Evolutionary conservation across 1,140 invertebrate genomes (phyloP).

Genomic region (Rhysida immarginata): DNA sequence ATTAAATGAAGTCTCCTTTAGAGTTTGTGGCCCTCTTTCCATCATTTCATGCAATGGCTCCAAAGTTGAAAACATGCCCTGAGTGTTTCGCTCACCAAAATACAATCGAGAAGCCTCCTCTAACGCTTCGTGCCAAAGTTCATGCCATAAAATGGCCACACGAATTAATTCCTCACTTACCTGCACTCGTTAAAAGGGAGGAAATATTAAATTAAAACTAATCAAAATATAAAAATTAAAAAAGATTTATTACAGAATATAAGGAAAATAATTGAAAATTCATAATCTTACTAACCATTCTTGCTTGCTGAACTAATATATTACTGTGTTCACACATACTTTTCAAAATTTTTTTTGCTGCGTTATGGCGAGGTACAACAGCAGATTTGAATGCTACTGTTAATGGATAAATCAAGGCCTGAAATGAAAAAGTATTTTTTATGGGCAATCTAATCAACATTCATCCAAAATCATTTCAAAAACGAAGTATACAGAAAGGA

Average conservation of each 20-base stretch:
- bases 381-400: constrained; percentile 95
- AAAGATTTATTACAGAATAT: too few relatives aligned
- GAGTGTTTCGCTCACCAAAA: constrained; percentile 86
- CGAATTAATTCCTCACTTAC: constrained; percentile 93
- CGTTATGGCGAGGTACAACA: constrained; percentile 59
- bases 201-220: too few relatives aligned
- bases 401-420: constrained; percentile 91
- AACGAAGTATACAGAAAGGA: too few relatives aligned
- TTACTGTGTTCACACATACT: constrained; percentile 89
- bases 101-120: constrained; percentile 94
- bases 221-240: too few relatives aligned
- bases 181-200: too few relatives aligned
- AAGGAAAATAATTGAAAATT: too few relatives aligned
- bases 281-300: constrained; percentile 43
- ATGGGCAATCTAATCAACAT: too few relatives aligned
- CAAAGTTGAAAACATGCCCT: constrained; percentile 88
- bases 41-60: constrained; percentile 90
- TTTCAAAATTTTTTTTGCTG: constrained; percentile 88
- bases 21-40: constrained; percentile 79
- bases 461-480: too few relatives aligned
- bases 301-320: constrained; percentile 79
- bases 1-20: constrained; percentile 93
- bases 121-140: constrained; percentile 95
- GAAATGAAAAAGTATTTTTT: too few relatives aligned
- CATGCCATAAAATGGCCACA: constrained; percentile 98